Base-by-base conservation (phyloP, 1,140 invertebrate species). In the Drosophila littoralis region DNA sequence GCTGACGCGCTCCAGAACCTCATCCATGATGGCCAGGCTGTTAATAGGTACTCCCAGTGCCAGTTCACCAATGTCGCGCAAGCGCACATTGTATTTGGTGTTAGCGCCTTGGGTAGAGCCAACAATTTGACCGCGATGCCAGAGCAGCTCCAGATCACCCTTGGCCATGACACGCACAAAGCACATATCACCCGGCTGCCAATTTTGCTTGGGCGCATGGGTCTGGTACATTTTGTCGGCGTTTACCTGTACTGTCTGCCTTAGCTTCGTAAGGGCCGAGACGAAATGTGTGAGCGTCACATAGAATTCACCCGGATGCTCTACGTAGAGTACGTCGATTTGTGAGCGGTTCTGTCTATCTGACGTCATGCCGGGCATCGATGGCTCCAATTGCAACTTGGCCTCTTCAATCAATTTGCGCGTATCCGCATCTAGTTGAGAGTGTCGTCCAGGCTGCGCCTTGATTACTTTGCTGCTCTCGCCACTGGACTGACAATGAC, bases 301-400 rank as follows among this genome's bases (percentile, higher is more conserved):
- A 61, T 92, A 92, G 64, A 92, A 92, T 48, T 92, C 91, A 5
- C 64, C 45, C 6, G 91, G 91, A 52, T 81, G 43, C 0, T 45
- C 58, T 8, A 80, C 51, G 13, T 74, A 43, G 0, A 80, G 15
- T 1, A 88, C 6, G 1, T 64, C 43, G 1, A 89, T 67, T 4
- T n/a, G 2, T 4, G 35, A 12, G 9, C 66, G 73, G 22, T 68
- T 40, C 6, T 60, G 2, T 75, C 17, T 13, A 15, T 7, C 15
- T 45, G 7, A 7, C 6, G 15, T n/a, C 36, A 45, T 15, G 13
- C 1, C 17, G n/a, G 42, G 12, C 38, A 69, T 2, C 32, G 45
- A 1, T 2, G 33, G 12, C 17, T 52, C 17, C 6, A 46, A 38
- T 12, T 45, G n/a, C 1, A 1, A 8, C 42, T 55, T 76, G 13